Evolutionary conservation across 2,888 invertebrate genomes (phyloP).

Genomic region (Nephrotoma guestfalica): DNA sequence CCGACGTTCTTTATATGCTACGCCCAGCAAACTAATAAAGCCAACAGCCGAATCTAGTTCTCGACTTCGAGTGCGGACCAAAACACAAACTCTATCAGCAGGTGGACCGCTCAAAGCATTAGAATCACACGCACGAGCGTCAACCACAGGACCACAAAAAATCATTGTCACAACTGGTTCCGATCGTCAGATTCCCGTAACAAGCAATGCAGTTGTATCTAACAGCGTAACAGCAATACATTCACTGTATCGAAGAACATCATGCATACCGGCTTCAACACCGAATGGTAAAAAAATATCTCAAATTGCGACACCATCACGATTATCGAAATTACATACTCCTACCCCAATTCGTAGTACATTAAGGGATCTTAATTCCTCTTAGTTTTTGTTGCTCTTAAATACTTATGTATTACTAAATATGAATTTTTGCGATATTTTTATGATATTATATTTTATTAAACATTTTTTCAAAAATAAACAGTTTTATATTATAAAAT

Average conservation of each 20-base stretch:
- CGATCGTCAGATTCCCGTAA: no score
- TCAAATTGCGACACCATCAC: background rate
- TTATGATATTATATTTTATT: background rate
- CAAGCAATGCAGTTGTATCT: no score
- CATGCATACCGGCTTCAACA: background rate
- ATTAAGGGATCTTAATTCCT: background rate
- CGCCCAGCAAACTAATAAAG: background rate
- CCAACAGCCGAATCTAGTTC: background rate
- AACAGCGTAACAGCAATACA: background rate
- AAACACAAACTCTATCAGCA: background rate
- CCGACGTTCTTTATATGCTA: background rate
- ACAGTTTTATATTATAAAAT: background rate
- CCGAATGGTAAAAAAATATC: background rate
- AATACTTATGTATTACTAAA: background rate
- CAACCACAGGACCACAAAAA: background rate
- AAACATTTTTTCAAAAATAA: background rate
- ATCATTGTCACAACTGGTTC: background rate
- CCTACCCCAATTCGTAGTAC: background rate
- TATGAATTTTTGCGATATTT: background rate
- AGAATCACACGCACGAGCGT: background rate
- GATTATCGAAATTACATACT: background rate
- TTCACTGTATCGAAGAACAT: background rate
- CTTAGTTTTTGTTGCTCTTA: background rate
- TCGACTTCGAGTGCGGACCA: background rate
- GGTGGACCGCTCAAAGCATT: background rate